Percentiles rank a stretch among this genome's conserved stretches.
Conservation (phyloP, 2,113 vertebrate genomes). For the Heterochromis multidens region DNA sequence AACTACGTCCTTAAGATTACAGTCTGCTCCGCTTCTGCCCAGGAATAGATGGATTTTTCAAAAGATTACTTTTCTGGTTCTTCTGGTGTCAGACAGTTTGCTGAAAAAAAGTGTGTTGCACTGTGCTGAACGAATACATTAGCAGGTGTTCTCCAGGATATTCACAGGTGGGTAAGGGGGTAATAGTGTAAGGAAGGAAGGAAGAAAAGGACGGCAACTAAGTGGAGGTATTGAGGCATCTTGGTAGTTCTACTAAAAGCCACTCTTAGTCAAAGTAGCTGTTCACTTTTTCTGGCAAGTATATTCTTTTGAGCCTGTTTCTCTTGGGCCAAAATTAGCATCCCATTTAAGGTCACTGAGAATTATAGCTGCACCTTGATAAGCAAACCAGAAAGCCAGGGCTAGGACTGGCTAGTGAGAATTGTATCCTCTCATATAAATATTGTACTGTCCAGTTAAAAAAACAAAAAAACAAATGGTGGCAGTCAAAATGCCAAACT, state of each 20-base stretch:
- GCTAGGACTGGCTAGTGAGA: not conserved
- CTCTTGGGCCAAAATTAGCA: not conserved
- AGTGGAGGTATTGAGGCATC: not conserved
- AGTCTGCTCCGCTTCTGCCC: not conserved
- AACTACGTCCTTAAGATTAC: not conserved
- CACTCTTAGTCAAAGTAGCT: not conserved
- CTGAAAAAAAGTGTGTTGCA: not conserved
- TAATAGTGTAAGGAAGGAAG: not conserved
- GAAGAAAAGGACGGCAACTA: not conserved
- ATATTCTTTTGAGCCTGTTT: not conserved
- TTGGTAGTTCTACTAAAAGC: not conserved
- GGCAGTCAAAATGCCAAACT: no score
- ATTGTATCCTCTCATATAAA: not conserved
- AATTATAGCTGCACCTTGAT: not conserved
- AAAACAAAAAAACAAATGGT: not conserved
- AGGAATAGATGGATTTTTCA: constrained; percentile 4
- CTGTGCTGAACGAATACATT: not conserved
- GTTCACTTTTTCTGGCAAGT: not conserved
- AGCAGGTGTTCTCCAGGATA: not conserved
- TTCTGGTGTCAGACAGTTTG: not conserved
- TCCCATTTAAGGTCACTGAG: not conserved
- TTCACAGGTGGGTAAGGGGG: not conserved
- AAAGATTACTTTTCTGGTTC: constrained; percentile 9
- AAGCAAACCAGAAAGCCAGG: not conserved
- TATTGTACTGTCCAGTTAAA: not conserved